phyloP scores from a whole-genome alignment of 2,888 invertebrate genomes.

The Aromia moschata region DNA sequence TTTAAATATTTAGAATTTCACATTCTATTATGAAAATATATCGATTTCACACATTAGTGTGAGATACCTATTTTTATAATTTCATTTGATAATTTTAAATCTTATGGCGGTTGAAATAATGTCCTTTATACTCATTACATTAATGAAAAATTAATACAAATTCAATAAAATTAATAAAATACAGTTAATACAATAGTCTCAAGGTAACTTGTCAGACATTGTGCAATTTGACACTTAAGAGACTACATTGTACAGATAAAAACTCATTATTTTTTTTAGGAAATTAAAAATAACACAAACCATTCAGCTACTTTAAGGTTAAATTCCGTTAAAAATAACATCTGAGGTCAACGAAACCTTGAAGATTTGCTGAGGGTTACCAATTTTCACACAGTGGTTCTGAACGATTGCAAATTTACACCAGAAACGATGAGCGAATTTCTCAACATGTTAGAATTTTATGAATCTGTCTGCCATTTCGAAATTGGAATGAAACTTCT shows the following conservation, averaged over 20 bases:
- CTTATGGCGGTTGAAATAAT: too few species aligned
- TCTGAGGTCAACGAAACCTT: slow-evolving; percentile 58
- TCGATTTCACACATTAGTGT: too few species aligned
- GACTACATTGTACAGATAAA: too few species aligned
- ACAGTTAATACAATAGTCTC: neutral
- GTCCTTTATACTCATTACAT: neutral
- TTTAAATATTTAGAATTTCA: too few species aligned
- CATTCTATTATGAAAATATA: too few species aligned
- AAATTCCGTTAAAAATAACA: slow-evolving; percentile 52
- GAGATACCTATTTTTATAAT: too few species aligned
- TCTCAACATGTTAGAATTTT: slow-evolving; percentile 57
- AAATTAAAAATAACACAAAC: slow-evolving; percentile 56
- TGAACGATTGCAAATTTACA: slow-evolving; percentile 55
- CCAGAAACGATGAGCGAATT: slow-evolving; percentile 56
- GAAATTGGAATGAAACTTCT: slow-evolving; percentile 53
- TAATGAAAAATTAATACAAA: too few species aligned
- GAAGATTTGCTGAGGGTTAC: slow-evolving; percentile 56
- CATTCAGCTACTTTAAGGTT: slow-evolving; percentile 57
- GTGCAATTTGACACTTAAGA: too few species aligned
- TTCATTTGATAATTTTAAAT: too few species aligned
- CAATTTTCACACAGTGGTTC: slow-evolving; percentile 55
- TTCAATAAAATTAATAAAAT: neutral
- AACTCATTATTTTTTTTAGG: slow-evolving; percentile 48
- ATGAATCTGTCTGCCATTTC: slow-evolving; percentile 55
- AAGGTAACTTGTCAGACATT: too few species aligned